A percentile compares a stretch with the other conserved stretches of the same genome.
Evolutionary conservation across 2,888 invertebrate species (phyloP).

Genomic region (Dinocampus coccinellae): DNA sequence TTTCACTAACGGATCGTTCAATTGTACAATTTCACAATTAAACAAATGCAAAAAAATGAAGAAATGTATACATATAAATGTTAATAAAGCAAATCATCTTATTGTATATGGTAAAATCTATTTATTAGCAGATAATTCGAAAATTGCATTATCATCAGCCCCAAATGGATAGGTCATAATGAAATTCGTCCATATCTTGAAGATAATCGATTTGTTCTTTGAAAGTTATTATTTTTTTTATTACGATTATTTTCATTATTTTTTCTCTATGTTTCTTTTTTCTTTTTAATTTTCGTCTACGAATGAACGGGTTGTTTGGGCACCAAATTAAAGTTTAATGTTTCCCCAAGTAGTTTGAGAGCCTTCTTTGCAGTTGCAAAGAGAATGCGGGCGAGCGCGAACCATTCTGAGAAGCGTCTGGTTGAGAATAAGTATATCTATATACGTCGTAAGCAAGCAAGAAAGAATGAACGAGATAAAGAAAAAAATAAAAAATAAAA

Average conservation of each 20-base stretch:
- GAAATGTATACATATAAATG: background rate
- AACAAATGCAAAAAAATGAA: background rate
- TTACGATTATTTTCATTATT: background rate
- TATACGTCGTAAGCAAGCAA: no score
- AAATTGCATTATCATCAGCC: no score
- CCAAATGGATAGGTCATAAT: no score
- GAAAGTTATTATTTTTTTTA: background rate
- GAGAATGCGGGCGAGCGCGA: constrained; percentile 23
- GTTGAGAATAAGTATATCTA: background rate
- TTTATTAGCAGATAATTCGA: no score
- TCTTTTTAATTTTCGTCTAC: background rate
- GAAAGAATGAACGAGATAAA: background rate
- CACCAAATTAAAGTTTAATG: constrained; percentile 26
- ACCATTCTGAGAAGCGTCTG: background rate
- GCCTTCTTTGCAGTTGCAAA: constrained; percentile 4
- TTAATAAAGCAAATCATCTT: background rate
- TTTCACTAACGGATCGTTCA: background rate
- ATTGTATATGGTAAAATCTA: no score
- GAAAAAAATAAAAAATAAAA: background rate
- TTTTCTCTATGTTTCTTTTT: no score
- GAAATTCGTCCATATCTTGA: background rate
- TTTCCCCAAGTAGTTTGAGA: constrained; percentile 14
- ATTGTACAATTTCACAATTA: background rate
- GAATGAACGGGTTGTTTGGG: constrained; percentile 8
- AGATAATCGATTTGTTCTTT: background rate